These are phyloP conservation scores for Amphipoea lucens DNA, from an alignment of 2,888 invertebrate genomes.

Conservation along the genomic window DNA sequence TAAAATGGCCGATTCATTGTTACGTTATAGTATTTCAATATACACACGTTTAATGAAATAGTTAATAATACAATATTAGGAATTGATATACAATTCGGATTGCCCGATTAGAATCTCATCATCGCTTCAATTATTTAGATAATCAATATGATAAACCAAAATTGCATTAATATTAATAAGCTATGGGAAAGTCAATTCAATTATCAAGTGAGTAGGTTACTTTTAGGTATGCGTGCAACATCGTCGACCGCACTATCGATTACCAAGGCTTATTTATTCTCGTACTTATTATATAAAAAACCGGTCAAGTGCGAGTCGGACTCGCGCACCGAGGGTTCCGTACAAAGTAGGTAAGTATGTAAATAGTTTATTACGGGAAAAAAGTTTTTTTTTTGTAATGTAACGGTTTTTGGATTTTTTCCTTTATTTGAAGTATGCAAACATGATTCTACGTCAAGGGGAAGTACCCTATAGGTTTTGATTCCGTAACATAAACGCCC, in stretches of 20 bases:
- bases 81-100: conserved; percentile 11
- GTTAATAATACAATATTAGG: background rate
- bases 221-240: background rate
- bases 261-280: background rate
- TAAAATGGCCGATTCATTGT: background rate
- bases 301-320: too few relatives aligned
- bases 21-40: conserved; percentile 1
- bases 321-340: too few relatives aligned
- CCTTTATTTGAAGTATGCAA: too few relatives aligned
- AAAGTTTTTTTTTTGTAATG: too few relatives aligned
- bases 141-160: conserved; percentile 14
- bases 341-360: too few relatives aligned
- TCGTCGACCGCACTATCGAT: background rate
- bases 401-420: too few relatives aligned
- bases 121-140: conserved; percentile 4
- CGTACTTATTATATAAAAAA: background rate
- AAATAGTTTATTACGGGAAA: too few relatives aligned
- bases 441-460: too few relatives aligned
- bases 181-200: background rate
- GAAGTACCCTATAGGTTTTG: too few relatives aligned
- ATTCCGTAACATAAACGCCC: too few relatives aligned
- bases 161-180: conserved; percentile 18
- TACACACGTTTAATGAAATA: conserved; percentile 4
- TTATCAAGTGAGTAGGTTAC: background rate
- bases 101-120: conserved; percentile 13